These are phyloP conservation scores for Conops quadrifasciatus DNA, from an alignment of 2,888 invertebrate species.

Conservation along the genomic window DNA sequence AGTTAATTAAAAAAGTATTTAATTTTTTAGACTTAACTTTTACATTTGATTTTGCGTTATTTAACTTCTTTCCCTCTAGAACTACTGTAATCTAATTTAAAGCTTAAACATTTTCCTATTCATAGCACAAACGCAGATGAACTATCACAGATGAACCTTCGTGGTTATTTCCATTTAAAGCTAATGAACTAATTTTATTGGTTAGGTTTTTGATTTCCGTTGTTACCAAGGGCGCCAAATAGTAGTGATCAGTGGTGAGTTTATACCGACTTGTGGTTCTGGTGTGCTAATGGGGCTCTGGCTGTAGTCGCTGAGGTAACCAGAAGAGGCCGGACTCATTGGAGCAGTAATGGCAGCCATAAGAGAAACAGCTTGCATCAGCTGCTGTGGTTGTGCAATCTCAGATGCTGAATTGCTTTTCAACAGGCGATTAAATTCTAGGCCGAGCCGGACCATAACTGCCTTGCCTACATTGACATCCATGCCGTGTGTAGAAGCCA, in stretches of 20 bases:
- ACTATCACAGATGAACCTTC: slow-evolving; percentile 29
- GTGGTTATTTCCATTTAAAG: slow-evolving; percentile 28
- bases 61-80: not conserved
- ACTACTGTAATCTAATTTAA: slow-evolving; percentile 1
- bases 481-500: slow-evolving; percentile 85
- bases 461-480: slow-evolving; percentile 85
- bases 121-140: not conserved
- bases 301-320: slow-evolving; percentile 60
- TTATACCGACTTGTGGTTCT: not conserved
- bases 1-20: no score
- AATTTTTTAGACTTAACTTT: not conserved
- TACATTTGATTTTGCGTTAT: not conserved
- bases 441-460: slow-evolving; percentile 88
- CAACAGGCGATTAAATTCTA: slow-evolving; percentile 72
- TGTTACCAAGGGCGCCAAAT: slow-evolving; percentile 57
- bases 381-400: not conserved
- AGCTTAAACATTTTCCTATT: slow-evolving; percentile 12
- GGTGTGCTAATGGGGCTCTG: slow-evolving; percentile 33
- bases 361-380: slow-evolving; percentile 18
- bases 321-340: slow-evolving; percentile 61
- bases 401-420: slow-evolving; percentile 35
- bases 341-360: slow-evolving; percentile 43
- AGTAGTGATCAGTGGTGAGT: slow-evolving; percentile 27
- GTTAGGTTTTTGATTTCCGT: no score
- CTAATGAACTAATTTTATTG: not conserved